Evolutionary conservation across 2,797 vertebrate species (phyloP).

Genomic region (Lithobates sylvaticus): DNA sequence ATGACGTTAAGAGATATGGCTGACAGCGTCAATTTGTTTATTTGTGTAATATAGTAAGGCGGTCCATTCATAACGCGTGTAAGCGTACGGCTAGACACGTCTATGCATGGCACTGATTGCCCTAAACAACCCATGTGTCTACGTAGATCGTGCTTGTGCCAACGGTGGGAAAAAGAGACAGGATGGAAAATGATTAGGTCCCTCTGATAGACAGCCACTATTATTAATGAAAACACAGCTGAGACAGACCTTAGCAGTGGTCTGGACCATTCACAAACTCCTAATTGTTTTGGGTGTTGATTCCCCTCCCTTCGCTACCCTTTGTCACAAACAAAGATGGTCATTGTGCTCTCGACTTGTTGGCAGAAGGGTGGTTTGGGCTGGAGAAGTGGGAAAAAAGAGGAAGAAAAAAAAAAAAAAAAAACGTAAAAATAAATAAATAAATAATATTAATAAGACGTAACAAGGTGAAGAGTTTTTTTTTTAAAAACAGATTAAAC

Average conservation of each 20-base stretch:
- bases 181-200: conserved; percentile 31
- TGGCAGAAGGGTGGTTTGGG: conserved; percentile 67
- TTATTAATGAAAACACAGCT: conserved; percentile 66
- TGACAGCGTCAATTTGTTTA: not conserved
- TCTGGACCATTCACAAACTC: conserved; percentile 71
- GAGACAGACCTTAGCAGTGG: conserved; percentile 66
- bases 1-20: not conserved
- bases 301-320: conserved; percentile 63
- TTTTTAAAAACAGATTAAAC: conserved; percentile 86
- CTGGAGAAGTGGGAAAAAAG: conserved; percentile 60
- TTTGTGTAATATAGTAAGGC: not conserved
- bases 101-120: not conserved
- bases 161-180: conserved; percentile 48
- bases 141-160: not conserved
- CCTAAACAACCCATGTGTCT: not conserved
- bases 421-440: not conserved
- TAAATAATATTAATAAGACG: conserved; percentile 34
- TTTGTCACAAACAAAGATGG: conserved; percentile 69
- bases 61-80: not conserved
- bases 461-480: conserved; percentile 78
- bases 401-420: not conserved
- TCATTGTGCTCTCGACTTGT: conserved; percentile 68
- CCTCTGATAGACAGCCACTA: conserved; percentile 60
- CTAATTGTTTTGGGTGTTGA: conserved; percentile 66
- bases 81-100: not conserved